Conservation (phyloP, 2,797 vertebrate genomes). For the Etheostoma nigrum region DNA sequence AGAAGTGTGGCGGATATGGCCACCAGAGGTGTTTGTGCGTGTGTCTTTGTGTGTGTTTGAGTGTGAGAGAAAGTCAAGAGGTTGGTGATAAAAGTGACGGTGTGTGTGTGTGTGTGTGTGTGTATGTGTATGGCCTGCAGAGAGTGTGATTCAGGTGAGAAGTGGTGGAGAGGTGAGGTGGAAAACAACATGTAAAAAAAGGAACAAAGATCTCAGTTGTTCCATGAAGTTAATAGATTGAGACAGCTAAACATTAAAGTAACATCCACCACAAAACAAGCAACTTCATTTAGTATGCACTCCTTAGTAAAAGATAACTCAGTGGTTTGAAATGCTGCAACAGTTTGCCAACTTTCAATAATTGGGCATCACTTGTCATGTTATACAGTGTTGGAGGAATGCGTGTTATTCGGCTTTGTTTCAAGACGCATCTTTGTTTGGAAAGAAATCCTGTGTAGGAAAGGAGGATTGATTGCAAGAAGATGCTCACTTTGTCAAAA, state of each 20-base stretch:
- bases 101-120: constrained; percentile 29
- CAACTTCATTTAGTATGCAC: constrained; percentile 45
- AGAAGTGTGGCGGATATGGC: constrained; percentile 83
- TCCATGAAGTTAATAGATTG: constrained; percentile 39
- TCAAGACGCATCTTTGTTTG: constrained; percentile 47
- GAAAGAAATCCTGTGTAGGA: constrained; percentile 27
- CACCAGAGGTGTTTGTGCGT: constrained; percentile 64
- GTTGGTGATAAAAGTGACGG: constrained; percentile 38
- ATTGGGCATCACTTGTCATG: constrained; percentile 66
- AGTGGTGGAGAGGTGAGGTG: constrained; percentile 74
- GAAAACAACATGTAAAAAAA: constrained; percentile 59
- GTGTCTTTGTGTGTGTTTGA: constrained; percentile 33
- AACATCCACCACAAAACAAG: constrained; percentile 46
- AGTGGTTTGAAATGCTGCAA: constrained; percentile 26
- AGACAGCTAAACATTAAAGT: constrained; percentile 35
- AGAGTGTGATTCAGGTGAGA: constrained; percentile 81
- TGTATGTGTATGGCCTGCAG: constrained; percentile 76
- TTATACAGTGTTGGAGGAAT: constrained; percentile 36
- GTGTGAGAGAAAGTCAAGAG: constrained; percentile 34
- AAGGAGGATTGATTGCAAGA: constrained; percentile 3
- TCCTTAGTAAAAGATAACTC: constrained; percentile 39
- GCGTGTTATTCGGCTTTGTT: constrained; percentile 35
- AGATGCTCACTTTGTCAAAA: constrained; percentile 42
- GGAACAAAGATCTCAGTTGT: constrained; percentile 34
- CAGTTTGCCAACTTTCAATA: constrained; percentile 60